A percentile compares a stretch with the other conserved stretches of the same genome.
Conservation (phyloP, 2,113 vertebrate genomes). For the Felis catus region DNA sequence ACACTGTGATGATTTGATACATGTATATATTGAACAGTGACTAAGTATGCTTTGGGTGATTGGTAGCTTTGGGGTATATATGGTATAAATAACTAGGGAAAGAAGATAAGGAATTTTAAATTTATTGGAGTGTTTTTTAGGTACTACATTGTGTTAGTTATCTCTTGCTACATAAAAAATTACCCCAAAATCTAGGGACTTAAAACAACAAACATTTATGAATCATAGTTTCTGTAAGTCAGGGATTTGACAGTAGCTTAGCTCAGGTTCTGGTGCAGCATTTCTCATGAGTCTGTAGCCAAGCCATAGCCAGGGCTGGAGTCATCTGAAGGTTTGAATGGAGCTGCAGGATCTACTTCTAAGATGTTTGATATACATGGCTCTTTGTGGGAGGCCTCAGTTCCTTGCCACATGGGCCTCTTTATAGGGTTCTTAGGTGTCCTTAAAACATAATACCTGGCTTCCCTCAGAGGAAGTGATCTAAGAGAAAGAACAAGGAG, state of each 20-base stretch:
- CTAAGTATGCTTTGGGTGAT: neutral
- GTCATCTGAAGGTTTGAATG: neutral
- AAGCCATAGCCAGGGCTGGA: too few species aligned
- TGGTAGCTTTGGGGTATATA: neutral
- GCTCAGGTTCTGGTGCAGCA: neutral
- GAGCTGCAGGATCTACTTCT: neutral
- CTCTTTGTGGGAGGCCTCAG: neutral
- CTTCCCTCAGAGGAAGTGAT: neutral
- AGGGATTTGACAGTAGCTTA: neutral
- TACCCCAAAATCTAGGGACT: neutral
- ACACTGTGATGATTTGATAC: neutral
- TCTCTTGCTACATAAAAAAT: neutral
- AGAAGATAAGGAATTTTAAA: neutral
- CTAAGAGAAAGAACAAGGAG: neutral
- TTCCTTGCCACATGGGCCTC: neutral
- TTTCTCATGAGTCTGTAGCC: neutral
- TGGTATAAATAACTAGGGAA: neutral
- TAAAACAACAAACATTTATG: neutral
- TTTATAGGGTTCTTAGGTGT: neutral
- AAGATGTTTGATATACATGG: neutral
- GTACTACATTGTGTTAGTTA: neutral
- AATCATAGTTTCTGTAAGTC: neutral
- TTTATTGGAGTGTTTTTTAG: neutral
- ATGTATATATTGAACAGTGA: neutral
- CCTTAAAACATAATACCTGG: neutral